Evolutionary conservation across 1,140 invertebrate species (phyloP), one percentile per base, ranked within the genome.

Genomic region (Oreohelix idahoensis): DNA sequence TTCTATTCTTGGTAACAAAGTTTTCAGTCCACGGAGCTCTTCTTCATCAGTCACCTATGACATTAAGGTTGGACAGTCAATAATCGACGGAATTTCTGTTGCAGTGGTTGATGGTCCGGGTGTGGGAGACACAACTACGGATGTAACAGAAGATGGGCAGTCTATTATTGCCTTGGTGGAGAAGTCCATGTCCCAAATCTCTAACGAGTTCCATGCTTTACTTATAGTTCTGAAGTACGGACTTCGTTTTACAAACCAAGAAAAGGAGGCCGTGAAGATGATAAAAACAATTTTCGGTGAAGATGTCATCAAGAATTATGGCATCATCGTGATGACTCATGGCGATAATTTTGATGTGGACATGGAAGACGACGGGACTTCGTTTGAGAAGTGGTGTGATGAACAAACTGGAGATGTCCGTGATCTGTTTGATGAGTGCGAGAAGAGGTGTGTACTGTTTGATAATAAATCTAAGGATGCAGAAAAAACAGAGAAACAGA

Each of bases 291-390:
- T 69, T 8, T 79, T 79, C 39, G 77, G 77, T 39, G 53, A 63
- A 38, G 35, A 23, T 38, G 58, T 79, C 26, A 58, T 79, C 58
- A 63, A 53, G 45, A 66, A 79, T 35, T 79, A 53, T 20, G 77
- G 51, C 8, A 32, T 79, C 36, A 63, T 69, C 5, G 32, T 58
- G 15, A 49, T 79, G 38, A 63, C 77, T 0, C 29, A 69, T 79
- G 77, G 77, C 20, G 77, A 79, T 45, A 66, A 69, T 29, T 79
- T 79, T 69, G 63, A 69, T 38, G n/a, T 17, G 4, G 77, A 79
- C 29, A 63, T 17, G 26, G 38, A 79, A 17, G 58, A 69, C n/a
- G 35, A 38, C 4, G 51, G n/a, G 8, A 29, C n/a, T 10, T 26
- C 51, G 2, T 79, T 79, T 69, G 38, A 79, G 32, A n/a, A 23